Percentiles rank a stretch among this genome's conserved stretches.
Evolutionary conservation across 2,113 vertebrate species (phyloP).

Genomic region (Raja brachyura): DNA sequence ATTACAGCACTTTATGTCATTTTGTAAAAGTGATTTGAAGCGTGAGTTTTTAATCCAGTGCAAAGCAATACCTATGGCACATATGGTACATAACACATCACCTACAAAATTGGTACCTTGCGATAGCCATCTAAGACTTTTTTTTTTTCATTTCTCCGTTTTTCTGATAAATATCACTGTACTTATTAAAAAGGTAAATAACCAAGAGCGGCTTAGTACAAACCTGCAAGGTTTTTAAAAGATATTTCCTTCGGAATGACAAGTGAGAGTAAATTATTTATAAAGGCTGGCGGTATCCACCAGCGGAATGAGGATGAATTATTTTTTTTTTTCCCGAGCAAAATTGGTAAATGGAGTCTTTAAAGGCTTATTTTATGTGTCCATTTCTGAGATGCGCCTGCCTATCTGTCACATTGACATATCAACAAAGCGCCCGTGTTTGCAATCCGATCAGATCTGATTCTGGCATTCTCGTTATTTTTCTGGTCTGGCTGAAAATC

Average conservation of each 20-base stretch:
- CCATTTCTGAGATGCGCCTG: background rate
- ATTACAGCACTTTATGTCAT: too few relatives aligned
- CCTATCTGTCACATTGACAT: conserved; percentile 8
- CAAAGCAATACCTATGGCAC: too few relatives aligned
- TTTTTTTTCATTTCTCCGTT: background rate
- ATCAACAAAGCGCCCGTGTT: conserved; percentile 1
- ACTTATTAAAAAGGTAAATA: conserved; percentile 23
- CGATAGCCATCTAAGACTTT: background rate
- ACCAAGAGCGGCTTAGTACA: background rate
- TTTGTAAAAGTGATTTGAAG: background rate
- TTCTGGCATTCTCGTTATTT: conserved; percentile 28
- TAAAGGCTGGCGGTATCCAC: conserved; percentile 1
- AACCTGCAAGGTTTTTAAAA: conserved; percentile 10
- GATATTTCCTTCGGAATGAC: background rate
- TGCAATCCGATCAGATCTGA: conserved; percentile 1
- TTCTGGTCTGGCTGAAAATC: background rate
- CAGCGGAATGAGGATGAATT: conserved; percentile 34
- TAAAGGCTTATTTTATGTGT: conserved; percentile 16
- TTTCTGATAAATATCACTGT: background rate
- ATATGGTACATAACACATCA: background rate
- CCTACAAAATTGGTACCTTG: background rate
- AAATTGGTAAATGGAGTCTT: conserved; percentile 12
- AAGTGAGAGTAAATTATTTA: conserved; percentile 38
- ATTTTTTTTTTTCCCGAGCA: conserved; percentile 14
- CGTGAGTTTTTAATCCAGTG: background rate